A percentile compares a stretch with the other conserved stretches of the same genome.
These are phyloP conservation scores for Cavia porcellus DNA, from an alignment of 2,113 vertebrate species.

Conservation along the genomic window DNA sequence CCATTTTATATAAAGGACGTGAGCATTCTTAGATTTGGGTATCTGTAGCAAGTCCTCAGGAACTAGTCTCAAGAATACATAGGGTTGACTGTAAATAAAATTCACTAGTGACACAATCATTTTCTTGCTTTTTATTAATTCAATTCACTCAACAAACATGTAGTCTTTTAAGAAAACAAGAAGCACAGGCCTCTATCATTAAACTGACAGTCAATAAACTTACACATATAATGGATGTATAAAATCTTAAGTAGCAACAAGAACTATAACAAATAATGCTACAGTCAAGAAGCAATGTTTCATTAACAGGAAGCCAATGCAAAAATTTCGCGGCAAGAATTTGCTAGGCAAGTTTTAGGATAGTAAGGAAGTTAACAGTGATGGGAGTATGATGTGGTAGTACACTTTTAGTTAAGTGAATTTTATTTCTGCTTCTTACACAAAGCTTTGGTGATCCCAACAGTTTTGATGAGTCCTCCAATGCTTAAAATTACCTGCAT, in stretches of 20 bases:
- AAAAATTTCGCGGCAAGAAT: neutral
- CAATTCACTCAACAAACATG: neutral
- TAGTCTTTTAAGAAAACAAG: neutral
- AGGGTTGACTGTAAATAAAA: neutral
- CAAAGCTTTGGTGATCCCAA: neutral
- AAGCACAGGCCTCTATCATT: neutral
- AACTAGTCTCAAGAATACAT: neutral
- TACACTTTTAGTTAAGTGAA: neutral
- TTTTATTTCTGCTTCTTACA: neutral
- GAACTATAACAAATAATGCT: neutral
- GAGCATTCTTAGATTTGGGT: neutral
- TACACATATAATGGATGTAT: neutral
- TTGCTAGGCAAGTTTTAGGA: neutral
- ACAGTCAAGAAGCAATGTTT: neutral
- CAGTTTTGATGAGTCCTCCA: neutral
- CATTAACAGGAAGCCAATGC: neutral
- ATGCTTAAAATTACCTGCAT: neutral
- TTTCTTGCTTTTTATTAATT: conserved; percentile 4
- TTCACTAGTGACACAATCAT: neutral
- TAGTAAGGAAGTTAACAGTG: neutral
- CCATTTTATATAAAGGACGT: neutral
- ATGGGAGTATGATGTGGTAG: neutral
- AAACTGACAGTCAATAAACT: neutral
- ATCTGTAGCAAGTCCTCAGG: neutral
- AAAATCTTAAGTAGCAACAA: neutral